Conservation (phyloP, 2,797 vertebrate genomes). For the Typhlichthys subterraneus region DNA sequence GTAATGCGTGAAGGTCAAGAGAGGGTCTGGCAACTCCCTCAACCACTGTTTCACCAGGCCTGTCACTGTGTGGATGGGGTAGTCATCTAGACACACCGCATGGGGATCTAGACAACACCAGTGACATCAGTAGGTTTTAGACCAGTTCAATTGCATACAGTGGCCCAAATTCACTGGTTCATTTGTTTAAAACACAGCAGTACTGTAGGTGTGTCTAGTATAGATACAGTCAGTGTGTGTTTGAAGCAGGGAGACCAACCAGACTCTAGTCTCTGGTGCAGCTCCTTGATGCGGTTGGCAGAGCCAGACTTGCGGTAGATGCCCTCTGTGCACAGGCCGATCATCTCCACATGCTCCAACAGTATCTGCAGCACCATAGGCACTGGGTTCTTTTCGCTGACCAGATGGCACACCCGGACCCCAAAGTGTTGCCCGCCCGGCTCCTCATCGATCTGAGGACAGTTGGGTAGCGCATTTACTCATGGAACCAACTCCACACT, state of each 20-base stretch:
- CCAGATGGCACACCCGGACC: constrained; percentile 83
- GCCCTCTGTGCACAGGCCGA: constrained; percentile 95
- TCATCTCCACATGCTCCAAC: constrained; percentile 96
- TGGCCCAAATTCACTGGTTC: too few relatives aligned
- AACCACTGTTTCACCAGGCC: constrained; percentile 97
- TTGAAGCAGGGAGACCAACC: constrained; percentile 63
- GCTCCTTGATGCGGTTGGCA: constrained; percentile 92
- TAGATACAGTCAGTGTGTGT: background rate
- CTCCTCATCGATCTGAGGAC: constrained; percentile 83
- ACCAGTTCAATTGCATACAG: too few relatives aligned
- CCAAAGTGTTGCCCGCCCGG: constrained; percentile 84
- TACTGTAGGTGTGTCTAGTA: background rate
- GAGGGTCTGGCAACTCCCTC: constrained; percentile 91
- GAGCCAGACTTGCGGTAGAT: constrained; percentile 98
- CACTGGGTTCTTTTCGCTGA: constrained; percentile 85
- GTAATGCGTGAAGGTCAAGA: constrained; percentile 95
- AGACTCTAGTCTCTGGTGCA: constrained; percentile 88
- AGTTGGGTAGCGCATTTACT: background rate
- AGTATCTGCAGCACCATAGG: constrained; percentile 94
- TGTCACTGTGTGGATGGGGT: constrained; percentile 94
- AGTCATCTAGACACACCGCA: constrained; percentile 86
- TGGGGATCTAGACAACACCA: constrained; percentile 78
- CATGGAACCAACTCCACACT: background rate
- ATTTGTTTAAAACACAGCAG: too few relatives aligned
- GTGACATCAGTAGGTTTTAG: background rate